phyloP scores from a whole-genome alignment of 2,888 invertebrate genomes.

The Helobdella robusta region DNA sequence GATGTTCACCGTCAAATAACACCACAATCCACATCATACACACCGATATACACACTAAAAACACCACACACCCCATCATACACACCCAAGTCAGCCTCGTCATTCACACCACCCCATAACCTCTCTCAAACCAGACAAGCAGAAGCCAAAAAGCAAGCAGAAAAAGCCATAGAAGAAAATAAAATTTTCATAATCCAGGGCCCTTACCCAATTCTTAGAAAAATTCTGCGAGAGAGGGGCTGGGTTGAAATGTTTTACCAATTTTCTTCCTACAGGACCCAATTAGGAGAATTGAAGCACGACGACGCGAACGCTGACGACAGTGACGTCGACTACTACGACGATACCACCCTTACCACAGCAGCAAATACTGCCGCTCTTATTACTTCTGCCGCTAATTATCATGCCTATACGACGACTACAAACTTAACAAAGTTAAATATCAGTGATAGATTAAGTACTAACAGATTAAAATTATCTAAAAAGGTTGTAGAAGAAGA shows the following conservation, averaged over 20 bases:
- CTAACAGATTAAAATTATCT: background rate
- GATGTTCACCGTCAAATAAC: too few relatives aligned
- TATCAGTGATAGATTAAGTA: too few relatives aligned
- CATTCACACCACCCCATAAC: too few relatives aligned
- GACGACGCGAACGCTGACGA: slow-evolving; percentile 23
- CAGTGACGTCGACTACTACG: slow-evolving; percentile 9
- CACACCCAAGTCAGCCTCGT: too few relatives aligned
- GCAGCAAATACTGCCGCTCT: too few relatives aligned
- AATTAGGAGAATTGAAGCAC: background rate
- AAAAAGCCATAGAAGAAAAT: slow-evolving; percentile 33
- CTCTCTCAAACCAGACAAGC: background rate
- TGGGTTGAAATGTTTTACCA: slow-evolving; percentile 50
- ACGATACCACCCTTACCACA: slow-evolving; percentile 19
- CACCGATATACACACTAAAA: too few relatives aligned
- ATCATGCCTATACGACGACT: too few relatives aligned
- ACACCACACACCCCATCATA: too few relatives aligned
- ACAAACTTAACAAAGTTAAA: too few relatives aligned
- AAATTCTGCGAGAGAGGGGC: slow-evolving; percentile 44
- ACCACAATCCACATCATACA: too few relatives aligned
- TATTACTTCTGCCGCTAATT: too few relatives aligned
- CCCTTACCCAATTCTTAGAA: slow-evolving; percentile 46
- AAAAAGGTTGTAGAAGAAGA: slow-evolving; percentile 29
- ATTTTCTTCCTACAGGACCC: slow-evolving; percentile 30
- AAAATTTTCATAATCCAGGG: slow-evolving; percentile 50
- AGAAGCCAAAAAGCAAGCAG: background rate